Percentiles rank a stretch among this genome's conserved stretches.
phyloP scores from a whole-genome alignment of 2,888 invertebrate species.

The Palloptera scutellata region DNA sequence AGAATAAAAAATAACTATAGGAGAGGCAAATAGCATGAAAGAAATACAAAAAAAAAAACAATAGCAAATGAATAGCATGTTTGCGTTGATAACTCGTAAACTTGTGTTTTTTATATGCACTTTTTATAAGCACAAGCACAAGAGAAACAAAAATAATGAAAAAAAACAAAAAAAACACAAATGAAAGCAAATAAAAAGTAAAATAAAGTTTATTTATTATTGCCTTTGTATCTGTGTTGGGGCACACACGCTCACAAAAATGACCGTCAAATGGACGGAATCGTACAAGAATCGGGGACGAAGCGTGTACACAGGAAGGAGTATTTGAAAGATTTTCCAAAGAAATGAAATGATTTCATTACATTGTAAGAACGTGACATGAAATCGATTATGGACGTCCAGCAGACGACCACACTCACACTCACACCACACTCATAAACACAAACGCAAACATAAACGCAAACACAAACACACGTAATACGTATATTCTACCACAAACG shows the following conservation, averaged over 20 bases:
- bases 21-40: slow-evolving; percentile 27
- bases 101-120: slow-evolving; percentile 21
- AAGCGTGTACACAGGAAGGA: not conserved
- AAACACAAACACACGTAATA: too few species aligned
- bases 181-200: not conserved
- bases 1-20: slow-evolving; percentile 35
- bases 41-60: slow-evolving; percentile 4
- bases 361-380: slow-evolving; percentile 54
- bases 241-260: not conserved
- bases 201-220: slow-evolving; percentile 30
- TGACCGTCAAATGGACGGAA: not conserved
- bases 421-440: not conserved
- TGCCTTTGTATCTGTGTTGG: not conserved
- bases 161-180: not conserved
- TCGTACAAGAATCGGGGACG: too few species aligned
- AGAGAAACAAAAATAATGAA: slow-evolving; percentile 10
- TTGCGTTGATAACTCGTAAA: slow-evolving; percentile 24
- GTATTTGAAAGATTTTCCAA: slow-evolving; percentile 2
- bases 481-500: not conserved
- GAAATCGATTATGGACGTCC: slow-evolving; percentile 39
- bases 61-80: slow-evolving; percentile 7
- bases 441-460: not conserved
- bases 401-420: not conserved
- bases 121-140: slow-evolving; percentile 11
- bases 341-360: slow-evolving; percentile 50